A percentile compares a stretch with the other conserved stretches of the same genome.
Conservation (phyloP, 1,140 invertebrate genomes). For the Drosophila ohnishii region DNA sequence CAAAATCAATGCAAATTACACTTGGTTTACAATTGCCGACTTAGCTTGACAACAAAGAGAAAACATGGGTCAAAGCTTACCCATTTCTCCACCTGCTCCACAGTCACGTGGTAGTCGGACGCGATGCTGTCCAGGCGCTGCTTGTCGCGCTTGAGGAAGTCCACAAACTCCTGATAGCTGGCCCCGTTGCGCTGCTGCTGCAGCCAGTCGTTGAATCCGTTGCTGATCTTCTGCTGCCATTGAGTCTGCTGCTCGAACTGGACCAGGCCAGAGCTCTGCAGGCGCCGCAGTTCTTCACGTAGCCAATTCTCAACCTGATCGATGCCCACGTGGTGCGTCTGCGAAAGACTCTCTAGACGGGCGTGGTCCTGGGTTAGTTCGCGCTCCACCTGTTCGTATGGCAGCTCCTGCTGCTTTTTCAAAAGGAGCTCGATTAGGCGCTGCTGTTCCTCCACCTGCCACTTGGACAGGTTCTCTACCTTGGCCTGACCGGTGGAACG, state of each 20-base stretch:
- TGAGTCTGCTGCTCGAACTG: constrained; percentile 70
- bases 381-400: constrained; percentile 65
- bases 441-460: constrained; percentile 75
- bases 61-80: constrained; percentile 28
- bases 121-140: constrained; percentile 64
- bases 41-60: neutral
- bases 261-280: constrained; percentile 69
- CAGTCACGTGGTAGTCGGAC: constrained; percentile 74
- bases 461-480: constrained; percentile 71
- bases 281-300: constrained; percentile 62
- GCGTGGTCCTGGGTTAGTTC: constrained; percentile 63
- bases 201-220: constrained; percentile 66
- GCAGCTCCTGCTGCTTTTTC: constrained; percentile 70
- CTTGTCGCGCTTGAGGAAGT: constrained; percentile 72
- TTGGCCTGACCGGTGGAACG: constrained; percentile 69
- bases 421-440: constrained; percentile 70
- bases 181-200: constrained; percentile 66
- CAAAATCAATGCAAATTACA: too few species aligned
- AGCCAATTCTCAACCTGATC: constrained; percentile 78
- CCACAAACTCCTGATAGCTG: constrained; percentile 69
- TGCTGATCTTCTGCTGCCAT: constrained; percentile 72
- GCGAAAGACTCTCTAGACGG: constrained; percentile 60
- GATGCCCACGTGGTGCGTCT: constrained; percentile 72
- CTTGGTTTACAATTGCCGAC: neutral
- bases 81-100: constrained; percentile 79